Base-by-base conservation (phyloP, 1,140 invertebrate genomes). In the Drosophila santomea region DNA sequence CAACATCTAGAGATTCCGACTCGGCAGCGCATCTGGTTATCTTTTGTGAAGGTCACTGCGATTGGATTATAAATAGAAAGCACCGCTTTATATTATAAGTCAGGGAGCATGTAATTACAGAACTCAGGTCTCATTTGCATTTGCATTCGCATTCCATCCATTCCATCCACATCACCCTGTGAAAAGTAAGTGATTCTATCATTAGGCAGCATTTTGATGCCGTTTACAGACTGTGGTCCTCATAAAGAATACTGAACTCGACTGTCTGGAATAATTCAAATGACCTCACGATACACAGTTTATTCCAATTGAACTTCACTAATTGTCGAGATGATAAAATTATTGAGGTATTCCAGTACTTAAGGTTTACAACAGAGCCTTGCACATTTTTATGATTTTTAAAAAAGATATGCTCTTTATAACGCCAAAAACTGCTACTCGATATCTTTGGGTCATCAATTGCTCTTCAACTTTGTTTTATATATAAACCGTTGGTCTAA, bases 11-110 rank as follows among this genome's bases (percentile, higher is more conserved):
- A 3, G 17, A 59, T 17, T 10, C 50, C 4, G 20, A 35, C 44
- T 41, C 38, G 60, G 57, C 25, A 43, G 25, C 44, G 14, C 60
- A 41, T 55, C 51, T 57, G 51, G 51, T 58, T 78, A 71, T 62
- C 60, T 58, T 77, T 68, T 39, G 55, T 63, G 72, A 84, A 84
- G 80, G 80, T 84, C 80, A 66, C 71, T 61, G 60, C 44, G 80
- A 57, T 68, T 50, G 61, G 66, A 76, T 84, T 84, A 76, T 80
- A 84, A 80, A 80, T 76, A 83, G 59, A 84, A 72, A 57, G 72
- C 76, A 78, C 55, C 58, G 66, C 58, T 75, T 61, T 72, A 79
- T 75, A 76, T 84, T 84, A 76, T 52, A 84, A 76, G 71, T 73
- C 41, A 67, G 50, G 35, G 63, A 57, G 56, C 51, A 71, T 68